Percentiles rank a stretch among this genome's conserved stretches.
Conservation (phyloP, 2,113 vertebrate species). For the Probosciger aterrimus region DNA sequence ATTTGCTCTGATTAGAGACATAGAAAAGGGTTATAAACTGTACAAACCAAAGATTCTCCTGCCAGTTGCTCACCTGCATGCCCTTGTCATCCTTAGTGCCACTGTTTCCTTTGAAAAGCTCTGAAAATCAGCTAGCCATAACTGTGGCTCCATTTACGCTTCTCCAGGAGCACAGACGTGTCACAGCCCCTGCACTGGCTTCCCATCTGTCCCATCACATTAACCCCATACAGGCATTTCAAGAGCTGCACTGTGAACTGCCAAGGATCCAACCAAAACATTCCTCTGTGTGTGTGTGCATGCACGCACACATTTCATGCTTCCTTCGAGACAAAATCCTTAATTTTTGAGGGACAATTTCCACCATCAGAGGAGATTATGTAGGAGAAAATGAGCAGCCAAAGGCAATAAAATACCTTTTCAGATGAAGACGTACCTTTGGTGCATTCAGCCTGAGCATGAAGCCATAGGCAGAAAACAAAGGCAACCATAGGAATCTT, state of each 20-base stretch:
- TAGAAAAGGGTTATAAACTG: background rate
- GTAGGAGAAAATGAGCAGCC: background rate
- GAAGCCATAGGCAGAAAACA: background rate
- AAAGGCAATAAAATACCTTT: background rate
- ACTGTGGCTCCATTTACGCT: background rate
- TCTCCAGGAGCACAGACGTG: background rate
- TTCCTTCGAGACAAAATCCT: background rate
- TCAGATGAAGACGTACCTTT: background rate
- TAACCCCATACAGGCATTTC: background rate
- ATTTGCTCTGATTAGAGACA: background rate
- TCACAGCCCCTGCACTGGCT: background rate
- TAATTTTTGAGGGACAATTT: background rate
- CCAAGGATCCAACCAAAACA: background rate
- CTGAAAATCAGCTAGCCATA: background rate
- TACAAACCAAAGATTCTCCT: background rate
- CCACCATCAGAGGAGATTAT: background rate
- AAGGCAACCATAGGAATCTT: background rate
- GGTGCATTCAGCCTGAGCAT: background rate
- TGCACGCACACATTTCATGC: background rate
- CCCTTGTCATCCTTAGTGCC: background rate
- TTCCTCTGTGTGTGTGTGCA: fast-evolving
- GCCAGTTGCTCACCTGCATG: background rate
- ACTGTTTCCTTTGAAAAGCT: background rate
- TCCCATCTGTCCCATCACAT: background rate
- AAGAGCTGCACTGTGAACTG: background rate